A percentile compares a stretch with the other conserved stretches of the same genome.
These are phyloP conservation scores for Ips nitidus DNA, from an alignment of 1,140 invertebrate genomes.

Conservation along the genomic window DNA sequence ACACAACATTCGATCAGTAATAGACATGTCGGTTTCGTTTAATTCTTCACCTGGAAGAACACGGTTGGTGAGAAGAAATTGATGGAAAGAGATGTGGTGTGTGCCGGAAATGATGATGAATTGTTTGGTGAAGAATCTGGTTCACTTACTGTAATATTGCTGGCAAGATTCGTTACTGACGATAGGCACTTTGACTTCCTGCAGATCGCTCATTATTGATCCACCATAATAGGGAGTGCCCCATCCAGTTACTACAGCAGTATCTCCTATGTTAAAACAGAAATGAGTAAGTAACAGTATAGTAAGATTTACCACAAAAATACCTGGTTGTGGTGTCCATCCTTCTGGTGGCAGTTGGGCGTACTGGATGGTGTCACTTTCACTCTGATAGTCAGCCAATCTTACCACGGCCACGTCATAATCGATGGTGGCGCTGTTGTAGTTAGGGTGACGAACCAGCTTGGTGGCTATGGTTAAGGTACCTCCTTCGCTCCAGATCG, in stretches of 20 bases:
- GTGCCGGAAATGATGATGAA: no score
- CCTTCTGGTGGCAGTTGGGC: constrained; percentile 4
- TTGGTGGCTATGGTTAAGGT: neutral
- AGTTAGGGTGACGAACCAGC: constrained; percentile 6
- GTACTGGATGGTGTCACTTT: neutral
- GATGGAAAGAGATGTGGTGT: no score
- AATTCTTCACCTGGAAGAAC: neutral
- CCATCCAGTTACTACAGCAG: constrained; percentile 58
- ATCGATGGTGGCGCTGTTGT: neutral
- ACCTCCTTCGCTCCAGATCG: neutral
- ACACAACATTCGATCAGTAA: constrained; percentile 1
- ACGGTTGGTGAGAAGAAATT: no score
- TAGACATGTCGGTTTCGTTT: neutral
- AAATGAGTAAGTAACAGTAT: no score
- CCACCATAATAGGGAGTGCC: constrained; percentile 41
- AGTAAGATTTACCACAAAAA: no score
- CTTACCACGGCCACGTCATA: constrained; percentile 15
- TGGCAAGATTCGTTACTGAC: constrained; percentile 33
- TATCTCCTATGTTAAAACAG: neutral
- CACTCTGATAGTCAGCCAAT: neutral
- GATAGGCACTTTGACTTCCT: constrained; percentile 38
- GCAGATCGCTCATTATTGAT: neutral
- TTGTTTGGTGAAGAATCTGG: no score
- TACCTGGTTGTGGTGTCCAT: neutral
- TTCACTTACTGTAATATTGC: constrained; percentile 33